phyloP scores from a whole-genome alignment of 35 echinoderm and acorn worm genomes.

The Anneissia japonica region DNA sequence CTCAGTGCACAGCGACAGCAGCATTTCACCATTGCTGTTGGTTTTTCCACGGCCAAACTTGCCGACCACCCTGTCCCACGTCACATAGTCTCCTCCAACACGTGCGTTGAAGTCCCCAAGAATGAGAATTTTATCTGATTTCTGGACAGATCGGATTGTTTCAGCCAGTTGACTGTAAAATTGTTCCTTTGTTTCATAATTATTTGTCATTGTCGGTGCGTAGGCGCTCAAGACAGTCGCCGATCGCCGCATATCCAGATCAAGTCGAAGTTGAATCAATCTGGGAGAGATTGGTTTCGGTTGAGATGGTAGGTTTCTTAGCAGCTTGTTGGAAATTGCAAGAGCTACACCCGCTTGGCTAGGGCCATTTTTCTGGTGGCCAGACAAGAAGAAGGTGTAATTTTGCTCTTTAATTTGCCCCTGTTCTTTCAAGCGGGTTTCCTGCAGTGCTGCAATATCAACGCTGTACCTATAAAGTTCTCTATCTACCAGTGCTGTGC shows the following conservation, averaged over 20 bases:
- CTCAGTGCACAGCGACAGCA: conserved; percentile 38
- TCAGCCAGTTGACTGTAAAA: background rate
- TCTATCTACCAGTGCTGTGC: conserved; percentile 1
- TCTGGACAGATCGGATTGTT: background rate
- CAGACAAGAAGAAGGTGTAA: too few species aligned
- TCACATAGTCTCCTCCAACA: background rate
- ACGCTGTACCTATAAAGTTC: background rate
- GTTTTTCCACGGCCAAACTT: conserved; percentile 36
- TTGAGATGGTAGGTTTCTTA: background rate
- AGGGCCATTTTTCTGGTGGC: too few species aligned
- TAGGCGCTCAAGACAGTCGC: too few species aligned
- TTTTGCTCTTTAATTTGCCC: background rate
- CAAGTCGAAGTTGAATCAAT: background rate
- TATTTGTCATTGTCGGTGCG: background rate
- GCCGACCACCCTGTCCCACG: background rate
- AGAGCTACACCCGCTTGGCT: background rate
- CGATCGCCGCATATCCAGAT: background rate
- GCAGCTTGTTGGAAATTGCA: background rate
- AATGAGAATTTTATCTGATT: background rate
- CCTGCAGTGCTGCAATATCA: background rate
- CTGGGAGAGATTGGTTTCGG: background rate
- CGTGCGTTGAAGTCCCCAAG: conserved; percentile 32
- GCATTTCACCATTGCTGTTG: conserved; percentile 46
- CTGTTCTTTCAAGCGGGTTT: background rate
- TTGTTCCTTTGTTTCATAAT: background rate